Conservation (phyloP, 2,113 vertebrate genomes). For the Nerophis lumbriciformis region DNA sequence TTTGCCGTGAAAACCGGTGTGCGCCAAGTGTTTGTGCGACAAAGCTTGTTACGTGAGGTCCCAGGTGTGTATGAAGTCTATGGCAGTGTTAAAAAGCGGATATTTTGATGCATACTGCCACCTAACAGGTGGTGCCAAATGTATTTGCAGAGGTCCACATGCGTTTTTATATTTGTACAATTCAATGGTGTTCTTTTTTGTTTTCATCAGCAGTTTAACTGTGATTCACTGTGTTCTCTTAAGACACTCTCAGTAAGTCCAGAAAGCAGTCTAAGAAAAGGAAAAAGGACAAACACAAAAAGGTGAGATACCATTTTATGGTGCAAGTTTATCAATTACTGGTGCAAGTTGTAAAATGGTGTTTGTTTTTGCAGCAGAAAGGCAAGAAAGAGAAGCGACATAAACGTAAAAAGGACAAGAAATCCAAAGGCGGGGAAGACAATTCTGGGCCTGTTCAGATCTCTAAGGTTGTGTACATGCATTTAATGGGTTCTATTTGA, state of each 20-base stretch:
- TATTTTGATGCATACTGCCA: too few species aligned
- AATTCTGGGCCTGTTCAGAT: constrained; percentile 79
- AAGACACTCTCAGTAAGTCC: constrained; percentile 74
- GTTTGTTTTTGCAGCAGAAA: constrained; percentile 63
- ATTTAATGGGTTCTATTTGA: not conserved
- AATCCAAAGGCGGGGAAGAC: constrained; percentile 74
- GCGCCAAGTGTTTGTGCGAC: too few species aligned
- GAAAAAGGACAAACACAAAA: constrained; percentile 85
- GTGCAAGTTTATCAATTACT: not conserved
- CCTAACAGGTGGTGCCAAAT: too few species aligned
- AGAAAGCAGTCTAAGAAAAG: constrained; percentile 79
- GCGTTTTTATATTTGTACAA: too few species aligned
- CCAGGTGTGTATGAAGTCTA: too few species aligned
- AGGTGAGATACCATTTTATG: constrained; percentile 59
- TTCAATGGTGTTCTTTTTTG: too few species aligned
- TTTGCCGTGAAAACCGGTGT: too few species aligned
- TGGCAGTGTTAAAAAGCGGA: too few species aligned
- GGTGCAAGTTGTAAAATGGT: not conserved
- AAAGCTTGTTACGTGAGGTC: too few species aligned
- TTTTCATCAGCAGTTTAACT: not conserved
- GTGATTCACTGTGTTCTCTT: constrained; percentile 6
- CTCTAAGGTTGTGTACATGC: constrained; percentile 74
- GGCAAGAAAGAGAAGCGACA: constrained; percentile 81
- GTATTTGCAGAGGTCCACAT: too few species aligned
- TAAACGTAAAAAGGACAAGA: constrained; percentile 84